Evolutionary conservation across 1,140 invertebrate genomes (phyloP).

Genomic region (Venustaconcha ellipsiformis): DNA sequence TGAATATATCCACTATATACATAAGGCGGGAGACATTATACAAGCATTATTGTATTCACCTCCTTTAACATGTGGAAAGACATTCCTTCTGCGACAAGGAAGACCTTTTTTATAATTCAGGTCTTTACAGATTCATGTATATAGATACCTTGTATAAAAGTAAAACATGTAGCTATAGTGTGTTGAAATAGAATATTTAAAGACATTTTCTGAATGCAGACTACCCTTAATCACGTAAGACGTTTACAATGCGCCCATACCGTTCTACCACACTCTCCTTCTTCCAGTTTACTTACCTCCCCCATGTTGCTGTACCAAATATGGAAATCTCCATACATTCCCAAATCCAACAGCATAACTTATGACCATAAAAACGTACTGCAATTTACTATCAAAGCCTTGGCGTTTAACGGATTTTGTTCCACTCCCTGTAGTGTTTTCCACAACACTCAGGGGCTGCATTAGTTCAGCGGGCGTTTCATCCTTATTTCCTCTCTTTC

Average conservation of each 20-base stretch:
- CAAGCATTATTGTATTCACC: too few species aligned
- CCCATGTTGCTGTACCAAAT: constrained; percentile 59
- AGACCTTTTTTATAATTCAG: too few species aligned
- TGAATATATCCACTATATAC: too few species aligned
- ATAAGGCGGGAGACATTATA: too few species aligned
- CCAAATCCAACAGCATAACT: constrained; percentile 63
- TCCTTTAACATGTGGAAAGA: too few species aligned
- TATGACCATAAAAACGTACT: constrained; percentile 64
- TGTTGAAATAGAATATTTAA: neutral
- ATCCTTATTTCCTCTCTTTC: constrained; percentile 10
- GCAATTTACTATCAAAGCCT: constrained; percentile 55
- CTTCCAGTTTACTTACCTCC: constrained; percentile 48
- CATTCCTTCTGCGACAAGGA: too few species aligned
- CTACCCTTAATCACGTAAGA: constrained; percentile 2
- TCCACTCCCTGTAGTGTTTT: neutral
- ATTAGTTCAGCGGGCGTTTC: constrained; percentile 18
- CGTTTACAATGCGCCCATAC: neutral
- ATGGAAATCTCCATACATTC: constrained; percentile 65
- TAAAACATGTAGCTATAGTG: neutral
- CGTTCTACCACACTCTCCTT: neutral
- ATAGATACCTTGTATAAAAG: too few species aligned
- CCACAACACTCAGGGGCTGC: constrained; percentile 17
- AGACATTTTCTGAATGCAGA: neutral
- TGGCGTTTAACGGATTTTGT: constrained; percentile 24
- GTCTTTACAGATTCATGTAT: too few species aligned